These are phyloP conservation scores for Drosophila tani DNA, from an alignment of 1,140 invertebrate species.

Conservation along the genomic window DNA sequence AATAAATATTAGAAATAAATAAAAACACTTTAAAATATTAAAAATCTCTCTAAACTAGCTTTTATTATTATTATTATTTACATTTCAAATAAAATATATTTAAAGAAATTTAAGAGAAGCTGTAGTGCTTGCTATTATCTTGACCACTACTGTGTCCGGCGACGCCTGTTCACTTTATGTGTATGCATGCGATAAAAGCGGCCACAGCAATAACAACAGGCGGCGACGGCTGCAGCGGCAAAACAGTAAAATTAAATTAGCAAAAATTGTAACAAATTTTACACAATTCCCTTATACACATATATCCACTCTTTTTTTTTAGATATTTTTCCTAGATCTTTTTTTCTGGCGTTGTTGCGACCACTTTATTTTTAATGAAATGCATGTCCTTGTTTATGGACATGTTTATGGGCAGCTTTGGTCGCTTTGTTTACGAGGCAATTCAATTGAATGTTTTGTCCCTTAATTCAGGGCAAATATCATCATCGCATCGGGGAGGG, in stretches of 20 bases:
- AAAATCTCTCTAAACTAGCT: not conserved
- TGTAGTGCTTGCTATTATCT: not conserved
- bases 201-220: conserved; percentile 10
- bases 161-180: conserved; percentile 1
- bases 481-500: no score
- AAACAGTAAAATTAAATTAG: conserved; percentile 76
- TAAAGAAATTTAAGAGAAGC: no score
- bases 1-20: not conserved
- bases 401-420: conserved; percentile 52
- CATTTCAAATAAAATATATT: not conserved
- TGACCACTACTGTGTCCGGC: not conserved
- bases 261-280: conserved; percentile 66
- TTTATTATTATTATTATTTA: not conserved
- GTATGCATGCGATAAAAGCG: conserved; percentile 37
- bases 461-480: conserved; percentile 48
- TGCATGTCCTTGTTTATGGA: conserved; percentile 60
- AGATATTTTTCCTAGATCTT: conserved; percentile 1
- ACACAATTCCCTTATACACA: conserved; percentile 1
- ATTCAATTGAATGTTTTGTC: conserved; percentile 63
- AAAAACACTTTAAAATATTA: not conserved
- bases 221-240: conserved; percentile 15
- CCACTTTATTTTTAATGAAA: conserved; percentile 29
- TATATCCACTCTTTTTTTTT: not conserved
- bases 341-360: not conserved
- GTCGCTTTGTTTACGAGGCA: conserved; percentile 38